Evolutionary conservation across 2,888 invertebrate genomes (phyloP).

Genomic region (Marasmarcha lunaedactyla): DNA sequence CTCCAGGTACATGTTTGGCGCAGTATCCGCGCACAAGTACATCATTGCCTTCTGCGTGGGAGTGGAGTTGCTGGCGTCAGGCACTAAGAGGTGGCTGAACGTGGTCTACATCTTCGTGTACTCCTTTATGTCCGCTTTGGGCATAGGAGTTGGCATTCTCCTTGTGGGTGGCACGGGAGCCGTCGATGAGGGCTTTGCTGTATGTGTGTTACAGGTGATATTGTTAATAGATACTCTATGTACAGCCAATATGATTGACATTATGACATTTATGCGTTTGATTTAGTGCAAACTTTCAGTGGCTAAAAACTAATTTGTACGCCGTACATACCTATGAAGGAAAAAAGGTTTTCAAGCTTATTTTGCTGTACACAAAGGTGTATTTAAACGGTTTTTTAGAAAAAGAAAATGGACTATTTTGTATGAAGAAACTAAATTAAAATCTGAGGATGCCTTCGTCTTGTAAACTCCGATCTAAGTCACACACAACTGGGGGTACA

Average conservation of each 20-base stretch:
- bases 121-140: constrained; percentile 83
- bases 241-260: background rate
- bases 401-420: too few species aligned
- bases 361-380: too few species aligned
- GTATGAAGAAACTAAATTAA: too few species aligned
- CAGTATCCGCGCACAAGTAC: constrained; percentile 87
- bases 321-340: too few species aligned
- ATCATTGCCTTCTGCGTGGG: constrained; percentile 91
- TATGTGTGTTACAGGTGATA: constrained; percentile 78
- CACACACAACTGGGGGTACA: too few species aligned
- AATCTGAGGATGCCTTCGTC: too few species aligned
- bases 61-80: constrained; percentile 80
- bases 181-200: constrained; percentile 72
- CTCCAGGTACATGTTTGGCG: constrained; percentile 82
- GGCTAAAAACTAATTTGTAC: background rate
- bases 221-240: background rate
- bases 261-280: background rate
- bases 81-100: constrained; percentile 72
- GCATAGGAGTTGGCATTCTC: constrained; percentile 80
- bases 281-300: background rate
- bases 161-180: constrained; percentile 72
- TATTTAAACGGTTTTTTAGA: too few species aligned
- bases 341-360: too few species aligned
- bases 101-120: constrained; percentile 80
- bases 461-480: too few species aligned